A percentile compares a stretch with the other conserved stretches of the same genome.
Conservation (phyloP, 2,888 invertebrate genomes). For the Orthosia gothica region DNA sequence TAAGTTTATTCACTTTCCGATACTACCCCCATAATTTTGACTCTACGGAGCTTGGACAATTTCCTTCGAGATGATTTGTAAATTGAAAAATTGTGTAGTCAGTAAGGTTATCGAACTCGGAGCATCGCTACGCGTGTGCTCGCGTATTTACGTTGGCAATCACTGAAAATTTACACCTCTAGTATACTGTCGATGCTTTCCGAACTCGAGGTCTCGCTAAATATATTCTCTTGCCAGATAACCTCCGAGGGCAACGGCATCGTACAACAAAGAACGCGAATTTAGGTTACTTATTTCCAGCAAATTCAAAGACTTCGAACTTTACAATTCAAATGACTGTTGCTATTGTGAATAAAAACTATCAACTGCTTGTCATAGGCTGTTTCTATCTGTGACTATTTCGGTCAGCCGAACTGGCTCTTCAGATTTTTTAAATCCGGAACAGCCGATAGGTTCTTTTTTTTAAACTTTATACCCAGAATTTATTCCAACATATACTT, state of each 20-base stretch:
- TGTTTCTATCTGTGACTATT: conserved; percentile 9
- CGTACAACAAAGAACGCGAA: conserved; percentile 79
- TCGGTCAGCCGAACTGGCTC: too few species aligned
- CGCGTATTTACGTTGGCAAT: conserved; percentile 84
- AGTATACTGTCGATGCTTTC: conserved; percentile 76
- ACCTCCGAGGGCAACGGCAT: conserved; percentile 82
- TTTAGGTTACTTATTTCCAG: conserved; percentile 82
- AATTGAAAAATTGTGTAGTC: conserved; percentile 41
- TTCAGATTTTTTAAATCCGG: not conserved
- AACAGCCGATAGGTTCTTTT: too few species aligned
- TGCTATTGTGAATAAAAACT: conserved; percentile 41
- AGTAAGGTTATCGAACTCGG: conserved; percentile 81
- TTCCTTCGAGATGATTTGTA: conserved; percentile 11
- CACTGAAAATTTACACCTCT: conserved; percentile 86
- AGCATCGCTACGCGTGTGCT: conserved; percentile 75
- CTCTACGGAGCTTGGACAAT: not conserved
- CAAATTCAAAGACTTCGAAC: conserved; percentile 74
- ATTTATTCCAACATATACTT: not conserved
- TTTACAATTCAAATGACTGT: conserved; percentile 78
- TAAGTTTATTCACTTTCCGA: not conserved
- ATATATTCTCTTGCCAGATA: conserved; percentile 80
- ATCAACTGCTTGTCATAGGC: conserved; percentile 20
- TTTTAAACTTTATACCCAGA: too few species aligned
- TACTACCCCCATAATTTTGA: not conserved
- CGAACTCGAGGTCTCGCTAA: conserved; percentile 80